Percentiles rank a stretch among this genome's conserved stretches.
phyloP scores from a whole-genome alignment of 2,113 vertebrate species.

The Clarias magur region DNA sequence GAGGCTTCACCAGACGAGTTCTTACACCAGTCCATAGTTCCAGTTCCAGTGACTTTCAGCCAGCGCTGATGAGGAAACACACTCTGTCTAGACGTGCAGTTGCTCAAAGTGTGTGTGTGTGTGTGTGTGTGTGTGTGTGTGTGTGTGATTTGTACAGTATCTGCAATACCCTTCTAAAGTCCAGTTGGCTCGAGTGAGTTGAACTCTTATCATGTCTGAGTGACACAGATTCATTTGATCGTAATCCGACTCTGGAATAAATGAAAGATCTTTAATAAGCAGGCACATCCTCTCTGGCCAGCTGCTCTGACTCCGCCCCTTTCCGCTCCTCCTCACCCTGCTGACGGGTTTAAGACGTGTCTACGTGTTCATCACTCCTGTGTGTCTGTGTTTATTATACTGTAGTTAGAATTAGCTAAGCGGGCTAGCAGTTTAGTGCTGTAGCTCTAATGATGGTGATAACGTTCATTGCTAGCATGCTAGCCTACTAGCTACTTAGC shows the following conservation, averaged over 20 bases:
- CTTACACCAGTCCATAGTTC: constrained; percentile 28
- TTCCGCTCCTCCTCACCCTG: background rate
- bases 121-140: background rate
- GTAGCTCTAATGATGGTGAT: no score
- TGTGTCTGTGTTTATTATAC: background rate
- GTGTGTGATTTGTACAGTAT: constrained; percentile 51
- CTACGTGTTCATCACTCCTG: no score
- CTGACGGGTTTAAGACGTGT: no score
- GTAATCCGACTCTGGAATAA: background rate
- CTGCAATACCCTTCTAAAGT: constrained; percentile 46
- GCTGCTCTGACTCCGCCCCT: background rate
- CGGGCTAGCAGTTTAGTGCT: no score
- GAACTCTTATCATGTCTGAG: background rate
- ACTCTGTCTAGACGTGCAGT: constrained; percentile 52
- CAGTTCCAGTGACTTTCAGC: constrained; percentile 37
- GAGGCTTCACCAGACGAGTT: background rate
- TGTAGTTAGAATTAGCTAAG: no score
- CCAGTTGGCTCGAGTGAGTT: constrained; percentile 59
- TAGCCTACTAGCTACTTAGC: background rate
- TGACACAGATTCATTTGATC: background rate
- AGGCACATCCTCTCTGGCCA: background rate
- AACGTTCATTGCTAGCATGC: background rate
- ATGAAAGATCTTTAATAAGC: background rate
- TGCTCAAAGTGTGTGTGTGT: constrained; percentile 40
- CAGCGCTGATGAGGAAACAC: constrained; percentile 52